Conservation (phyloP, 2,888 invertebrate species). For the Amphipyra tragopoginis region DNA sequence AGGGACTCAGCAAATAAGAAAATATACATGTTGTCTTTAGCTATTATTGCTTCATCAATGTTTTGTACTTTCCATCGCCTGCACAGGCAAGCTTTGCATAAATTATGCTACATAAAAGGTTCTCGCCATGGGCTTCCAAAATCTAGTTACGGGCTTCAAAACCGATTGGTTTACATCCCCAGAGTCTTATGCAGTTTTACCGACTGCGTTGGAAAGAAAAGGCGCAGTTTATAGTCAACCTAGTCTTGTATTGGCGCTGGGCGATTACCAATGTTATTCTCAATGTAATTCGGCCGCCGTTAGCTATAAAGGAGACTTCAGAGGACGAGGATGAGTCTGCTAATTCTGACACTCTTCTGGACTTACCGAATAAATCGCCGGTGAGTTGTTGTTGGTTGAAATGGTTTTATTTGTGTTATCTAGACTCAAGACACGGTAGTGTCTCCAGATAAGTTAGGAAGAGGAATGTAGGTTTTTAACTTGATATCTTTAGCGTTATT, state of each 20-base stretch:
- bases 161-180: slow-evolving; percentile 57
- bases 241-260: slow-evolving; percentile 70
- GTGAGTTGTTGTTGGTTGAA: slow-evolving; percentile 41
- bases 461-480: too few relatives aligned
- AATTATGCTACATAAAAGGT: neutral
- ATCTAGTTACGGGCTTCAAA: slow-evolving; percentile 13
- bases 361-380: slow-evolving; percentile 24
- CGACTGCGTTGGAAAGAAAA: slow-evolving; percentile 68
- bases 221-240: slow-evolving; percentile 65
- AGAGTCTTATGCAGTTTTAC: slow-evolving; percentile 67
- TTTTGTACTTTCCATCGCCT: slow-evolving; percentile 10
- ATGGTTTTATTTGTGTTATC: neutral
- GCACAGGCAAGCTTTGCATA: neutral
- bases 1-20: too few relatives aligned
- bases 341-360: slow-evolving; percentile 8
- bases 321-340: neutral
- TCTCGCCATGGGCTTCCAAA: neutral
- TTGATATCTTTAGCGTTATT: too few relatives aligned
- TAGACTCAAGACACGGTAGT: too few relatives aligned
- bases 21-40: slow-evolving; percentile 6
- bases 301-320: slow-evolving; percentile 45
- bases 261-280: slow-evolving; percentile 65
- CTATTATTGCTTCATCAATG: slow-evolving; percentile 42
- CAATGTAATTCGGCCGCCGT: slow-evolving; percentile 61
- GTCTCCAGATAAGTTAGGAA: too few relatives aligned